These are phyloP conservation scores for Drosophila pseudotalamancana DNA, from an alignment of 2,888 invertebrate species.

Conservation along the genomic window DNA sequence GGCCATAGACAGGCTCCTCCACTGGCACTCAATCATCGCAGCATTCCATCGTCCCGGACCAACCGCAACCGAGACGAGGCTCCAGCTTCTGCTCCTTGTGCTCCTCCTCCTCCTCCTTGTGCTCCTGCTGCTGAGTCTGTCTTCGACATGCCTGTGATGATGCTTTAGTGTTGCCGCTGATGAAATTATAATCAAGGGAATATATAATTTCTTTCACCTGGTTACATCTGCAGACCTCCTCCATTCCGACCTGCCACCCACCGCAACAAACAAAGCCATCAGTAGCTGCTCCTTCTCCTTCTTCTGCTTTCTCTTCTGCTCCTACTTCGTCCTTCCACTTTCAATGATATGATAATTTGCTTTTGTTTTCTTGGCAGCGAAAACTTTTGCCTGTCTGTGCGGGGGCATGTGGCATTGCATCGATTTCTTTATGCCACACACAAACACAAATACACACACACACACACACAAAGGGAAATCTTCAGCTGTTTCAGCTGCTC, in stretches of 20 bases:
- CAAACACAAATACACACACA: neutral
- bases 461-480: neutral
- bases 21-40: slow-evolving; percentile 67
- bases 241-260: slow-evolving; percentile 13
- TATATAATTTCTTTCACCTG: slow-evolving; percentile 82
- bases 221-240: slow-evolving; percentile 56
- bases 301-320: slow-evolving; percentile 3
- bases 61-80: slow-evolving; percentile 58
- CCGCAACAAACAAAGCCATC: slow-evolving; percentile 67
- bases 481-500: slow-evolving; percentile 34
- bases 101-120: slow-evolving; percentile 4
- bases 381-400: slow-evolving; percentile 51
- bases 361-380: slow-evolving; percentile 65
- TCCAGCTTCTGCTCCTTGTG: slow-evolving; percentile 3
- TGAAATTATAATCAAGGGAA: slow-evolving; percentile 83
- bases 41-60: slow-evolving; percentile 31
- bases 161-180: slow-evolving; percentile 79
- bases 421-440: slow-evolving; percentile 54
- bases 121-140: slow-evolving; percentile 37
- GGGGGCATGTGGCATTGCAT: slow-evolving; percentile 36
- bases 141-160: slow-evolving; percentile 71
- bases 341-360: slow-evolving; percentile 78
- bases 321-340: slow-evolving; percentile 41
- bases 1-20: slow-evolving; percentile 47
- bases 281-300: slow-evolving; percentile 13